Evolutionary conservation across 2,888 invertebrate genomes (phyloP).

Genomic region (Coleophora deauratella): DNA sequence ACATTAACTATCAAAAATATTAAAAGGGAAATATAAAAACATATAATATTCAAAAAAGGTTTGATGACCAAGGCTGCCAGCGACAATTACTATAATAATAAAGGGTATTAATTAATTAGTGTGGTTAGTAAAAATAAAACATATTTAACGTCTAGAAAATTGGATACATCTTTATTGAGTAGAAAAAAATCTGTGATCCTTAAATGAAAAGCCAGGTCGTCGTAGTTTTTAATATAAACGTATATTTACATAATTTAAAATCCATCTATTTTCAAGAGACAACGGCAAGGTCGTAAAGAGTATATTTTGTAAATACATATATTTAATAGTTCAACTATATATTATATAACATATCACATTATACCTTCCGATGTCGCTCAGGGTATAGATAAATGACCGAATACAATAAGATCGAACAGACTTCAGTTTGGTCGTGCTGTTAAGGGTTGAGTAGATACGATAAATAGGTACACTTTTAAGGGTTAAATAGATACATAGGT

Average conservation of each 20-base stretch:
- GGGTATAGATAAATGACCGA: conserved; percentile 13
- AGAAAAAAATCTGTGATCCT: conserved; percentile 23
- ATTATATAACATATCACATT: neutral
- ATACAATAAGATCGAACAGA: conserved; percentile 5
- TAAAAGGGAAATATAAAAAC: no score
- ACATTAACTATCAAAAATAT: no score
- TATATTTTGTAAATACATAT: conserved; percentile 6
- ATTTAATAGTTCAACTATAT: conserved; percentile 3
- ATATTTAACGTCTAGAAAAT: conserved; percentile 1
- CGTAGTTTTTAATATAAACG: conserved; percentile 33
- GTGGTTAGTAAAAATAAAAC: no score
- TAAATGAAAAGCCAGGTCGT: conserved; percentile 50
- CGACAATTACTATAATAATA: no score
- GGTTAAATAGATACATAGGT: conserved; percentile 14
- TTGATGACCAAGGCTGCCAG: no score
- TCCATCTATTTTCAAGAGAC: conserved; percentile 15
- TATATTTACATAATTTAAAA: conserved; percentile 45
- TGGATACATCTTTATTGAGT: conserved; percentile 60
- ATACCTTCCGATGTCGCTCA: neutral
- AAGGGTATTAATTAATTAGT: no score
- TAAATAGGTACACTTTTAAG: neutral
- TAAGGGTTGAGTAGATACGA: neutral
- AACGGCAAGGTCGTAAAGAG: conserved; percentile 10
- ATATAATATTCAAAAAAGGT: no score
- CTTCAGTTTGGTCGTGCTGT: conserved; percentile 4